Percentiles rank a stretch among this genome's conserved stretches.
phyloP scores from a whole-genome alignment of 2,888 invertebrate genomes.

The Sipunculus nudus region DNA sequence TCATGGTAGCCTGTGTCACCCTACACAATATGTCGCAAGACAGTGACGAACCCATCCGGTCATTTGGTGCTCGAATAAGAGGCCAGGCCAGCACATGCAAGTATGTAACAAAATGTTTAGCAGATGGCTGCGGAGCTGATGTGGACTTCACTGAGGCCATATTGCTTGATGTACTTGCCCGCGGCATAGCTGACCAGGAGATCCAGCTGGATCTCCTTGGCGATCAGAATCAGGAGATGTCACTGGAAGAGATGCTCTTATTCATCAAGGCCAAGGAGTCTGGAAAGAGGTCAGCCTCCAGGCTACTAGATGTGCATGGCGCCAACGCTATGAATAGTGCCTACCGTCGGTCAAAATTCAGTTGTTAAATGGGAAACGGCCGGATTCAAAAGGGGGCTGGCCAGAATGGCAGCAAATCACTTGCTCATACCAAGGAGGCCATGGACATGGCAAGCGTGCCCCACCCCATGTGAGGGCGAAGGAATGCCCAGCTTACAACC shows the following conservation, averaged over 20 bases:
- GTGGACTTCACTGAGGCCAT: conserved; percentile 36
- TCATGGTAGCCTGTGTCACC: conserved; percentile 27
- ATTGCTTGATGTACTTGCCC: conserved; percentile 21
- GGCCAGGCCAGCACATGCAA: conserved; percentile 44
- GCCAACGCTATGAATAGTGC: conserved; percentile 28
- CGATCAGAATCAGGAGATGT: conserved; percentile 37
- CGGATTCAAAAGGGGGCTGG: neutral
- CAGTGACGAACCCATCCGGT: conserved; percentile 37
- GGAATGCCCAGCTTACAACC: conserved; percentile 38
- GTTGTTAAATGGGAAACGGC: neutral
- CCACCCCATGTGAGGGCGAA: conserved; percentile 17
- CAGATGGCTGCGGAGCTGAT: conserved; percentile 20
- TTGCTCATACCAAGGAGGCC: conserved; percentile 38
- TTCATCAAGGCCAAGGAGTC: conserved; percentile 43
- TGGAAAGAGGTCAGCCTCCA: conserved; percentile 37
- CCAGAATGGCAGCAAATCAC: neutral
- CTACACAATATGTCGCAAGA: conserved; percentile 30
- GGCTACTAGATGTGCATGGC: conserved; percentile 24
- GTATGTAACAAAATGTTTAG: conserved; percentile 1
- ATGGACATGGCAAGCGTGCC: conserved; percentile 37
- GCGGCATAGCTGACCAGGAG: conserved; percentile 27
- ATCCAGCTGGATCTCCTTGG: conserved; percentile 36
- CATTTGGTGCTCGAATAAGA: conserved; percentile 33
- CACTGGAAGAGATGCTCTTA: conserved; percentile 35
- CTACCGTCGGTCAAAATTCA: conserved; percentile 9